Percentiles rank a stretch among this genome's conserved stretches.
Conservation (phyloP, 2,888 invertebrate genomes). For the Harpalus rufipes region DNA sequence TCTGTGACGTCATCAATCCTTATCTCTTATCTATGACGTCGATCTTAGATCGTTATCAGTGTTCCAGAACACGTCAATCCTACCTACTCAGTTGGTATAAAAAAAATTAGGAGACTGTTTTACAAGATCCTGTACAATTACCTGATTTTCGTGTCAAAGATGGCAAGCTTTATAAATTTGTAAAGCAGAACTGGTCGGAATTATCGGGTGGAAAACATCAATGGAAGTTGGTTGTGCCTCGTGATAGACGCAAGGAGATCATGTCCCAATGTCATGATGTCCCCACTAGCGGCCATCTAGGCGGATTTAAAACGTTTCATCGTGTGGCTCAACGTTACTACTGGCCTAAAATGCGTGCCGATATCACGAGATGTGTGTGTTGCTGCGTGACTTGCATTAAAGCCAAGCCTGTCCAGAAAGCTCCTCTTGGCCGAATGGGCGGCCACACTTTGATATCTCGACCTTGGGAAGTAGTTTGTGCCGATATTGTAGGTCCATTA, state of each 20-base stretch:
- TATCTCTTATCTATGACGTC: too few relatives aligned
- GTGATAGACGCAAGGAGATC: neutral
- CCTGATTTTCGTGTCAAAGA: neutral
- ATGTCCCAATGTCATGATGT: neutral
- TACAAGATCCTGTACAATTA: neutral
- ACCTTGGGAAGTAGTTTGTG: constrained; percentile 67
- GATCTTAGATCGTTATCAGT: too few relatives aligned
- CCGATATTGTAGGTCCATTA: constrained; percentile 68
- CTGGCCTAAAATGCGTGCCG: constrained; percentile 28
- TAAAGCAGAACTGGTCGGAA: neutral
- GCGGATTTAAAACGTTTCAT: neutral
- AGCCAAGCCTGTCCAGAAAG: constrained; percentile 68
- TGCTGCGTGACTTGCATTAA: constrained; percentile 69
- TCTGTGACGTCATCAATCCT: too few relatives aligned
- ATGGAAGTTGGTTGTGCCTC: constrained; percentile 27
- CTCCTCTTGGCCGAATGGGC: constrained; percentile 69
- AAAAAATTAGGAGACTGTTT: constrained; percentile 12
- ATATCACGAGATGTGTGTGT: constrained; percentile 68
- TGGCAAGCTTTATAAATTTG: neutral
- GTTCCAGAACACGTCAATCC: too few relatives aligned
- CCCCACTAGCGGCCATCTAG: neutral
- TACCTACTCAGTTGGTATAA: neutral
- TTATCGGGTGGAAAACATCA: neutral
- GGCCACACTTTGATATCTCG: neutral
- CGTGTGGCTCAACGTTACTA: neutral